Base-by-base conservation (phyloP, 1,140 invertebrate genomes). In the Nasonia giraulti region DNA sequence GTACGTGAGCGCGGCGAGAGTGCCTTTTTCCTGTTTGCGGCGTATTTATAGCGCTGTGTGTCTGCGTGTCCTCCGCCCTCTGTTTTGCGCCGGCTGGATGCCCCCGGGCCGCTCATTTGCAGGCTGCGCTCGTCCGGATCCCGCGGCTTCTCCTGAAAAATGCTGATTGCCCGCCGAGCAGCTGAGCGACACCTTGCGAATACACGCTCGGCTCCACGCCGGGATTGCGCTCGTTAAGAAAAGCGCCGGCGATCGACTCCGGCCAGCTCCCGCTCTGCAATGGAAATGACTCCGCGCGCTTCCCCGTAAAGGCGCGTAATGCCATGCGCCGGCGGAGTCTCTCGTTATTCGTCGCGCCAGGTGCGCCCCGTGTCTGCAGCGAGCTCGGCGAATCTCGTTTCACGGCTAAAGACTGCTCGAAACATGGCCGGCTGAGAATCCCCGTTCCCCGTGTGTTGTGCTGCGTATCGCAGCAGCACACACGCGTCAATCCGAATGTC, bases 21-120 rank as follows among this genome's bases (percentile, higher is more conserved):
- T 27, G 27, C 68, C 55, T 71, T 71, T 71, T 71, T 71, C 68
- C 68, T 71, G 68, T 71, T 71, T 71, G 68, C 68, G 27, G 68
- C 27, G 68, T 71, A 71, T 71, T 71, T 71, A 71, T 71, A 71
- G 68, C 23, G 27, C 33, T 27, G 7, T 17, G 8, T 33, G 31
- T 71, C 23, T 71, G 55, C 27, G 31, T 71, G 23, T 71, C 23
- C 23, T 71, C 7, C 20, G 2, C 23, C 27, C 27, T 33, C 55
- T 62, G 17, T 62, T 17, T 62, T 7, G 2, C 6, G 14, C 27
- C 68, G 68, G 23, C 0, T 27, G 10, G 68, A 71, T 71, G 31
- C 23, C 68, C 27, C 2, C 68, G 31, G 27, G 68, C 27, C 27
- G 31, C 33, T 71, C 68, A 71, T 71, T 71, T 71, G 68, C 27